phyloP scores from a whole-genome alignment of 2,888 invertebrate genomes.

The Bimastos eiseni region DNA sequence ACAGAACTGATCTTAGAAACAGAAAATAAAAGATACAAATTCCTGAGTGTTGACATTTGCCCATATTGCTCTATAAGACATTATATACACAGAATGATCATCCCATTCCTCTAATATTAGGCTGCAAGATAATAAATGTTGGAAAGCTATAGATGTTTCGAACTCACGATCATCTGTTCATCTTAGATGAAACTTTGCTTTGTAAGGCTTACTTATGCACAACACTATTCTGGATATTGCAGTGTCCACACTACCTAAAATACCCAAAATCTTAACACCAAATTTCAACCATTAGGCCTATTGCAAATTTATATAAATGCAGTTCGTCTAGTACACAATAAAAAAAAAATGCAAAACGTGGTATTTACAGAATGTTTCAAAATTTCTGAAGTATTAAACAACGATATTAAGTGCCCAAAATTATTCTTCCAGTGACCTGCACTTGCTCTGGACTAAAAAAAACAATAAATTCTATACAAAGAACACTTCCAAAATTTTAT shows the following conservation, averaged over 20 bases:
- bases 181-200: not conserved
- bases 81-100: not conserved
- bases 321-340: not conserved
- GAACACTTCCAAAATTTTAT: not conserved
- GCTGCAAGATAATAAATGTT: not conserved
- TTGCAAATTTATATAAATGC: not conserved
- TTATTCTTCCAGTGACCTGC: conserved; percentile 1
- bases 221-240: not conserved
- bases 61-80: not conserved
- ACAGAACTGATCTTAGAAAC: not conserved
- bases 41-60: not conserved
- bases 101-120: not conserved
- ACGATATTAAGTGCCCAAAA: not conserved
- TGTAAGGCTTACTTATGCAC: not conserved
- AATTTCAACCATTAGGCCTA: not conserved
- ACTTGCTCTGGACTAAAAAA: not conserved
- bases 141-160: not conserved
- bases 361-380: not conserved
- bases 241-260: not conserved
- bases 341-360: not conserved
- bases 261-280: not conserved
- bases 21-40: not conserved
- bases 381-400: not conserved
- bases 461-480: not conserved
- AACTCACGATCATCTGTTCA: not conserved